These are phyloP conservation scores for Oscheius sp. DNA, from an alignment of 2,888 invertebrate genomes.

Conservation along the genomic window DNA sequence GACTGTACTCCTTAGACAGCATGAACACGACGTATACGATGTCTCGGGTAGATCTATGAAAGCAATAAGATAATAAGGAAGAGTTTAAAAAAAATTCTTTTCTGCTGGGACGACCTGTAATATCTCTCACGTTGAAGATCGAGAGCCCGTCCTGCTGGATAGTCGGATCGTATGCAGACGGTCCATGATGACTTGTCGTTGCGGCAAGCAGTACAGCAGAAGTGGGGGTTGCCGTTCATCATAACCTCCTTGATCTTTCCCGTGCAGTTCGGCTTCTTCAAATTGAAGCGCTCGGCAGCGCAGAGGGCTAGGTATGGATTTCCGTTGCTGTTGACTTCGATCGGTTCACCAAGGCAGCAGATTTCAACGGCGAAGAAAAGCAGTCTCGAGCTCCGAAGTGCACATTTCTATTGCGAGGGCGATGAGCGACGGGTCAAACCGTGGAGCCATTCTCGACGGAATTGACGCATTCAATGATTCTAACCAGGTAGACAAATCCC, in stretches of 20 bases:
- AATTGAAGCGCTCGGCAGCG: neutral
- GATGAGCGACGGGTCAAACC: too few species aligned
- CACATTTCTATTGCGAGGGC: neutral
- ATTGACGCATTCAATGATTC: too few species aligned
- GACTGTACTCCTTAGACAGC: too few species aligned
- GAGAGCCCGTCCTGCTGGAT: too few species aligned
- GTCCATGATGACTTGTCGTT: neutral
- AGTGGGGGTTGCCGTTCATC: neutral
- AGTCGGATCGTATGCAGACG: neutral
- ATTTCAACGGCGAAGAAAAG: neutral
- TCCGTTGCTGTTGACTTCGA: neutral
- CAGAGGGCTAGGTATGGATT: neutral
- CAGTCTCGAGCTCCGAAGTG: neutral
- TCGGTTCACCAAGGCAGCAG: neutral
- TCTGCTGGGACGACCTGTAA: too few species aligned
- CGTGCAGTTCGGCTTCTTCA: neutral
- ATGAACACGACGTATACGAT: too few species aligned
- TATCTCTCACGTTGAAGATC: too few species aligned
- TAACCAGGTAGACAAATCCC: too few species aligned
- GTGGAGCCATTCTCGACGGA: too few species aligned
- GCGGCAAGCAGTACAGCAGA: neutral
- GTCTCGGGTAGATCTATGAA: too few species aligned
- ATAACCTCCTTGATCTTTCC: neutral
- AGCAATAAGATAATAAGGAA: too few species aligned
- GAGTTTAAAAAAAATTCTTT: too few species aligned